phyloP scores from a whole-genome alignment of 2,113 vertebrate genomes.

The Urocynchramus pylzowi region DNA sequence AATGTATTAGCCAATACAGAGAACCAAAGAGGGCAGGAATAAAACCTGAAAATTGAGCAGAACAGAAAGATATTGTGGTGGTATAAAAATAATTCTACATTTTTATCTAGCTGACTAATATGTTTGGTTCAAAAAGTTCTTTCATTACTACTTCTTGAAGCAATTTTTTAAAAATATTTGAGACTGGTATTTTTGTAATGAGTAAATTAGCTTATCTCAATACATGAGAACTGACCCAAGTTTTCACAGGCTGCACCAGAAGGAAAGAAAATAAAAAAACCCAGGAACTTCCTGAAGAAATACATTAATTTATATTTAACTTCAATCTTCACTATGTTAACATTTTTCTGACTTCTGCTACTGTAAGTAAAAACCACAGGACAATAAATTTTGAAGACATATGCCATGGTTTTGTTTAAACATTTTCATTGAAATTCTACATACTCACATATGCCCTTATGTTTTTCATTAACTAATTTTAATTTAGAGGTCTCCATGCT shows the following conservation, averaged over 20 bases:
- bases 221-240: not conserved
- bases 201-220: not conserved
- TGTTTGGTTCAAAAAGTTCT: not conserved
- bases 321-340: not conserved
- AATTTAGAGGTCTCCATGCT: not conserved
- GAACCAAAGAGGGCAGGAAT: not conserved
- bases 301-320: not conserved
- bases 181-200: not conserved
- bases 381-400: not conserved
- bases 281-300: not conserved
- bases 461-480: not conserved
- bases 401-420: not conserved
- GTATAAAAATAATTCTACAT: not conserved
- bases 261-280: not conserved
- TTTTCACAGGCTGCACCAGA: not conserved
- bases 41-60: not conserved
- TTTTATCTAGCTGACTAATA: not conserved
- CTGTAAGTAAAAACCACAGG: not conserved
- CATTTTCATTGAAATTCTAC: not conserved
- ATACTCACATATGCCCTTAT: too few relatives aligned
- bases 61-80: not conserved
- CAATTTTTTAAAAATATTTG: not conserved
- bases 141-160: not conserved
- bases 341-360: not conserved
- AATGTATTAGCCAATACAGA: not conserved